A percentile compares a stretch with the other conserved stretches of the same genome.
Conservation (phyloP, 2,113 vertebrate species). For the Irena cyanogastra region DNA sequence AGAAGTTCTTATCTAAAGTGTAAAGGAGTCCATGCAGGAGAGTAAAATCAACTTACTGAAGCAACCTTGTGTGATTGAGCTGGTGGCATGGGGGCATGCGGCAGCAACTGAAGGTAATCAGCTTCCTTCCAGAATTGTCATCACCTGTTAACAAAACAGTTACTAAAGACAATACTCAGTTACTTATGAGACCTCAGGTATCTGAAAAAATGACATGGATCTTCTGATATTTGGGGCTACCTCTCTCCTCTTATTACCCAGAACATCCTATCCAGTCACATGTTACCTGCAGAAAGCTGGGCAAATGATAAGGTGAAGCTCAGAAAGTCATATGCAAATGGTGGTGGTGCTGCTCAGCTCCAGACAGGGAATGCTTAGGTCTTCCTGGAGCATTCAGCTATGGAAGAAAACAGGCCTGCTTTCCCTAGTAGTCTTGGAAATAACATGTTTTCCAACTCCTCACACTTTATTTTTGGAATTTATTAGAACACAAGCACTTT, state of each 20-base stretch:
- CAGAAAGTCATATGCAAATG: not conserved
- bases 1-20: not conserved
- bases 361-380: not conserved
- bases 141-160: constrained; percentile 70
- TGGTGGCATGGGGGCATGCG: constrained; percentile 82
- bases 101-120: constrained; percentile 86
- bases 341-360: not conserved
- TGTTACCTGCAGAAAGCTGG: not conserved
- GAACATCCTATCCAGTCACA: not conserved
- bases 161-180: not conserved
- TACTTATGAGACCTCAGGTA: not conserved
- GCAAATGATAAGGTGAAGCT: not conserved
- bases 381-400: not conserved
- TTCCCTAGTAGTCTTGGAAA: not conserved
- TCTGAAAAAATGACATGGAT: not conserved
- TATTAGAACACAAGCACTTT: not conserved
- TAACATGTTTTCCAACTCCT: not conserved
- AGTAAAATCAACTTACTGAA: constrained; percentile 74
- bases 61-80: constrained; percentile 81
- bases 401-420: not conserved
- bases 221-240: not conserved
- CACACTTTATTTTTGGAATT: not conserved
- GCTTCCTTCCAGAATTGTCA: constrained; percentile 79
- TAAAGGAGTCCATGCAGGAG: not conserved
- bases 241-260: not conserved